phyloP scores from a whole-genome alignment of 1,140 invertebrate species.

The Drosophila watanabei region DNA sequence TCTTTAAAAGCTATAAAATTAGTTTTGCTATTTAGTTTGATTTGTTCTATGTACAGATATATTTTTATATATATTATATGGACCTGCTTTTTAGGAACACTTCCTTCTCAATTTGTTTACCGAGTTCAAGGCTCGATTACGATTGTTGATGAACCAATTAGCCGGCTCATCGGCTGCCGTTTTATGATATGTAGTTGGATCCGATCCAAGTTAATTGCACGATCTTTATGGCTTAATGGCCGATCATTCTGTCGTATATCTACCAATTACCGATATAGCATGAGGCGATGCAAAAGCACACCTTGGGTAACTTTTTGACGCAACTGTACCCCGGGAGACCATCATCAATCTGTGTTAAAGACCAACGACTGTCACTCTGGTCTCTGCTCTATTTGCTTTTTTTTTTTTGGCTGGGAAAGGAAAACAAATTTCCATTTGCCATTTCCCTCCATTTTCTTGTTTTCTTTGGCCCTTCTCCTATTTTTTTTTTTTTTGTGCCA shows the following conservation, averaged over 20 bases:
- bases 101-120: background rate
- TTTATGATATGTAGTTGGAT: conserved; percentile 12
- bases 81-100: background rate
- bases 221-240: conserved; percentile 45
- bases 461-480: conserved; percentile 32
- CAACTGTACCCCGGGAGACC: conserved; percentile 23
- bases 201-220: conserved; percentile 31
- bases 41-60: background rate
- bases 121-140: conserved; percentile 17
- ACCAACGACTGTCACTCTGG: conserved; percentile 36
- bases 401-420: conserved; percentile 31
- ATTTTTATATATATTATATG: background rate
- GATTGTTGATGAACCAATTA: conserved; percentile 35
- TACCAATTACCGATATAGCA: conserved; percentile 27
- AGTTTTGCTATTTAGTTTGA: too few relatives aligned
- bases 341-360: conserved; percentile 43
- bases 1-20: background rate
- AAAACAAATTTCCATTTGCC: conserved; percentile 76
- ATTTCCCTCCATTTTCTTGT: conserved; percentile 40
- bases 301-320: conserved; percentile 7
- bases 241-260: conserved; percentile 49
- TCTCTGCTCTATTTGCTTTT: conserved; percentile 20
- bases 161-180: conserved; percentile 39
- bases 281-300: conserved; percentile 21
- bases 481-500: conserved; percentile 16